Conservation (phyloP, 2,888 invertebrate species). For the Microctonus hyperodae region DNA sequence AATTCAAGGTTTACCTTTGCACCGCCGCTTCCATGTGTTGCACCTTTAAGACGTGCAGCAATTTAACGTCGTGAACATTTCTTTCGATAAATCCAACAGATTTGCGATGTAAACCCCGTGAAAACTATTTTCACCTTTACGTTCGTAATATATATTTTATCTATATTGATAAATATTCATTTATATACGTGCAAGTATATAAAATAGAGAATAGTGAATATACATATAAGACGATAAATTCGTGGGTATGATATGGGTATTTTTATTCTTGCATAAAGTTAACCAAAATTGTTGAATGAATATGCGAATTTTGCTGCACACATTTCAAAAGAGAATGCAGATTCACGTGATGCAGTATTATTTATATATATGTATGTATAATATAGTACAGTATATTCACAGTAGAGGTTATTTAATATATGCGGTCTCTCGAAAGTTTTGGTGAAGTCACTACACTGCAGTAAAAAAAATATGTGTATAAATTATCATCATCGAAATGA, state of each 20-base stretch:
- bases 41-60: not conserved
- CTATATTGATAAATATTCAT: no score
- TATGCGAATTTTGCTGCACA: not conserved
- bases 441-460: not conserved
- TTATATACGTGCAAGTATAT: no score
- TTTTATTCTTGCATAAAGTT: not conserved
- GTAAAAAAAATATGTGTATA: not conserved
- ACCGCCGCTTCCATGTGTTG: not conserved
- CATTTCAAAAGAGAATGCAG: not conserved
- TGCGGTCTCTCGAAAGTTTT: not conserved
- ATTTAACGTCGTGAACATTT: slow-evolving; percentile 2
- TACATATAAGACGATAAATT: no score
- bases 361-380: not conserved
- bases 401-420: not conserved
- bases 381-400: not conserved
- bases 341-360: not conserved
- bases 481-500: not conserved
- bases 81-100: not conserved
- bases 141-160: not conserved
- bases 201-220: no score
- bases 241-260: not conserved
- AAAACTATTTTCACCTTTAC: not conserved
- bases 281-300: not conserved
- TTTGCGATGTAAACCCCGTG: not conserved
- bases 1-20: not conserved